A percentile compares a stretch with the other conserved stretches of the same genome.
These are phyloP conservation scores for Diaphora mendica DNA, from an alignment of 2,888 invertebrate species.

Conservation along the genomic window DNA sequence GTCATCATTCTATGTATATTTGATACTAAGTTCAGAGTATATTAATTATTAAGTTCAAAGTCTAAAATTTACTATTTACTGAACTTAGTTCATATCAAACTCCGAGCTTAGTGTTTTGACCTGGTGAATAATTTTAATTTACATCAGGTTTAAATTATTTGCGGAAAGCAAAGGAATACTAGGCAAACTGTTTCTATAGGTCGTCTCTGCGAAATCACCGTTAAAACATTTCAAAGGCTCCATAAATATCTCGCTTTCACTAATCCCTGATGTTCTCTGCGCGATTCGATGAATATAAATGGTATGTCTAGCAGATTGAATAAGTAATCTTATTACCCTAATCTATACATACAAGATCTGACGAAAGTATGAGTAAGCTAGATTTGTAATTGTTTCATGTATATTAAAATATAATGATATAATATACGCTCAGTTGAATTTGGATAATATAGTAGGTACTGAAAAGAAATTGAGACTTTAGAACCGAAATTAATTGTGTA, in stretches of 20 bases:
- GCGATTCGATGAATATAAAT: conserved; percentile 63
- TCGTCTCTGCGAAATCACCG: conserved; percentile 11
- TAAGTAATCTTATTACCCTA: conserved; percentile 60
- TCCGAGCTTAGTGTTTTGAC: too few relatives aligned
- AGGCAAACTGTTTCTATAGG: conserved; percentile 7
- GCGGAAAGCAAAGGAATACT: neutral
- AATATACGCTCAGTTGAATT: neutral
- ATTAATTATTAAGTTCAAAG: too few relatives aligned
- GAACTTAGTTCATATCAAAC: too few relatives aligned
- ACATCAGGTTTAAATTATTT: neutral
- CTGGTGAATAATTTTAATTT: neutral
- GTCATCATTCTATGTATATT: too few relatives aligned
- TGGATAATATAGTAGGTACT: neutral
- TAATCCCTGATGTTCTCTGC: conserved; percentile 51
- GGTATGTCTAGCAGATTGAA: conserved; percentile 54
- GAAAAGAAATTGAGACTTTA: neutral
- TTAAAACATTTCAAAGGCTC: conserved; percentile 22
- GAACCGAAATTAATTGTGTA: neutral
- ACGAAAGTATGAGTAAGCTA: conserved; percentile 13
- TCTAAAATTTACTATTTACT: too few relatives aligned
- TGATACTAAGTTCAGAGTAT: too few relatives aligned
- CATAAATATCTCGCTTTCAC: conserved; percentile 45
- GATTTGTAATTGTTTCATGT: neutral
- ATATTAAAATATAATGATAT: neutral
- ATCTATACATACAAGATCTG: conserved; percentile 46